These are phyloP conservation scores for Telmatherina bonti DNA, from an alignment of 2,797 vertebrate genomes.

Conservation along the genomic window DNA sequence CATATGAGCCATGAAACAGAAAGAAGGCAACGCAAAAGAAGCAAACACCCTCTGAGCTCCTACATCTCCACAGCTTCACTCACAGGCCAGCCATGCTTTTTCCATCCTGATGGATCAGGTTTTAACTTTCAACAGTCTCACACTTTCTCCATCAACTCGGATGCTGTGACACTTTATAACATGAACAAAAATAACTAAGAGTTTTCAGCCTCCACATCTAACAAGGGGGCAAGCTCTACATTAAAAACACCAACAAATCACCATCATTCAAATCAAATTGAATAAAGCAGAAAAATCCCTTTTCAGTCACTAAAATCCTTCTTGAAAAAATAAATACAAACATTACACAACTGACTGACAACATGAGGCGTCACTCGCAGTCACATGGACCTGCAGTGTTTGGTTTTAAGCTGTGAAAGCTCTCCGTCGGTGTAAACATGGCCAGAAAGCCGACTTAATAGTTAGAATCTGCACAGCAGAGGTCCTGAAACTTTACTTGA, in stretches of 20 bases:
- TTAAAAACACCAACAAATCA: not conserved
- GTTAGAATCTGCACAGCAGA: slow-evolving; percentile 36
- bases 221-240: not conserved
- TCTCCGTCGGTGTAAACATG: slow-evolving; percentile 18
- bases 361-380: slow-evolving; percentile 11
- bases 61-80: not conserved
- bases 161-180: not conserved
- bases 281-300: not conserved
- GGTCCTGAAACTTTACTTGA: slow-evolving; percentile 34
- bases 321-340: slow-evolving; percentile 34
- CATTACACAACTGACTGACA: slow-evolving; percentile 25
- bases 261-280: not conserved
- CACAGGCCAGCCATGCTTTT: not conserved
- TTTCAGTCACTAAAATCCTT: not conserved
- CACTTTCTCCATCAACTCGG: not conserved
- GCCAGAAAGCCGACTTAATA: not conserved
- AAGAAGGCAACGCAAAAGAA: not conserved
- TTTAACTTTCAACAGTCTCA: slow-evolving; percentile 3
- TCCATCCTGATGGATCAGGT: slow-evolving; percentile 25
- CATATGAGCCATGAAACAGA: slow-evolving; percentile 44
- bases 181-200: not conserved
- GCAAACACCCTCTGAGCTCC: slow-evolving; percentile 5
- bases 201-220: not conserved
- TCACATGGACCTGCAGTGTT: slow-evolving; percentile 25
- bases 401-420: slow-evolving; percentile 9